Percentiles rank a stretch among this genome's conserved stretches.
phyloP scores from a whole-genome alignment of 2,113 vertebrate genomes.

The Drymodes brunneopygia region DNA sequence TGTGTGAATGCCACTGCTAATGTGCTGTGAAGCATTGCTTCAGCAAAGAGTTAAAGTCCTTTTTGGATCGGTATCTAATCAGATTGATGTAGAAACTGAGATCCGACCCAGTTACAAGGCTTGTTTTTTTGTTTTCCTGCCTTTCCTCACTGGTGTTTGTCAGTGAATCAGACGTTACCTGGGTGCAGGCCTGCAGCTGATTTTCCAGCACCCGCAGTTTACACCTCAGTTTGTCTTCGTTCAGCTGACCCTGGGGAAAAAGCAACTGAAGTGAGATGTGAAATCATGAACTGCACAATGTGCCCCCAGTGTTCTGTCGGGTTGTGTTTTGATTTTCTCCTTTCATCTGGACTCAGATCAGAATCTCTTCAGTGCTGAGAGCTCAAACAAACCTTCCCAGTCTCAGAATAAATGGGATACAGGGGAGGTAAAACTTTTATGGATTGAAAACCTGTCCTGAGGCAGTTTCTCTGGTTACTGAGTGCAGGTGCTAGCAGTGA shows the following conservation, averaged over 20 bases:
- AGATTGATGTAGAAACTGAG: background rate
- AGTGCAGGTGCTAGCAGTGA: background rate
- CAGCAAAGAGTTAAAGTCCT: background rate
- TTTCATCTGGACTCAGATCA: background rate
- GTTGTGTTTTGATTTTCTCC: background rate
- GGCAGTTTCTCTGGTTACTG: background rate
- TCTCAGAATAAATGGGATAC: background rate
- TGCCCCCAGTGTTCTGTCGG: background rate
- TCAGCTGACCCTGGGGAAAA: conserved; percentile 81
- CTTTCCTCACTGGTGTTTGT: background rate
- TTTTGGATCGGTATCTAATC: background rate
- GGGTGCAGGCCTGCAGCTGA: conserved; percentile 85
- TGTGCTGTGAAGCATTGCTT: background rate
- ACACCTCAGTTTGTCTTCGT: conserved; percentile 86
- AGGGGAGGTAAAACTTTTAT: background rate
- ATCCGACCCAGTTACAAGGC: background rate
- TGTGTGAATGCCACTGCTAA: background rate
- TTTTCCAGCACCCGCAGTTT: conserved; percentile 85
- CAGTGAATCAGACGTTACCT: conserved; percentile 74
- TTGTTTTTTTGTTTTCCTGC: background rate
- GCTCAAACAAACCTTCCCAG: background rate
- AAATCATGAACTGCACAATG: background rate
- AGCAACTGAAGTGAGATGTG: background rate
- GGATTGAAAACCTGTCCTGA: background rate
- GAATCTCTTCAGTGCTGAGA: background rate